phyloP scores from a whole-genome alignment of 2,888 invertebrate species.

The Pharmacophagus antenor region DNA sequence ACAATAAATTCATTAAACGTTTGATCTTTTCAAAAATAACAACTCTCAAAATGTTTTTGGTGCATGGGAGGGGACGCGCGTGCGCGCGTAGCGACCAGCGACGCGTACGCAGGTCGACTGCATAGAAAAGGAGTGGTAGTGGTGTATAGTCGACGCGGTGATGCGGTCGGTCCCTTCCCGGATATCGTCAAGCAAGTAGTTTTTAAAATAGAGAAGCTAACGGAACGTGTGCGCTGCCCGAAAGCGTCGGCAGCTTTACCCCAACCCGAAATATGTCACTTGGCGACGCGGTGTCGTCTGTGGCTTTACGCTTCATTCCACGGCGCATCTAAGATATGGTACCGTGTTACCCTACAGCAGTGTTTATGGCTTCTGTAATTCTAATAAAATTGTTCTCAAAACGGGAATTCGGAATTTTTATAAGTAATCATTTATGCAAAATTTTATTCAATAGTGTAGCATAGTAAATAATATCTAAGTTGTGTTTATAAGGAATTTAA shows the following conservation, averaged over 20 bases:
- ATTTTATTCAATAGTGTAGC: neutral
- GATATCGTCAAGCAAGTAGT: slow-evolving; percentile 75
- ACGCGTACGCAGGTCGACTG: slow-evolving; percentile 78
- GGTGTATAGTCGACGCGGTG: slow-evolving; percentile 40
- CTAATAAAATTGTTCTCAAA: neutral
- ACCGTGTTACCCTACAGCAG: neutral
- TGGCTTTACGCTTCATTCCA: slow-evolving; percentile 25
- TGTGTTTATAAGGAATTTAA: neutral
- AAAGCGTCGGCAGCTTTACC: slow-evolving; percentile 77
- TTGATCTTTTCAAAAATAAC: slow-evolving; percentile 51
- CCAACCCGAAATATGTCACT: slow-evolving; percentile 75
- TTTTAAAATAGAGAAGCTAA: slow-evolving; percentile 79
- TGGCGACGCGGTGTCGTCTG: slow-evolving; percentile 48
- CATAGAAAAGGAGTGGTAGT: slow-evolving; percentile 73
- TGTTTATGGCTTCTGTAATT: neutral
- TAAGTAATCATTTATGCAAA: neutral
- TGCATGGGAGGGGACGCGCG: slow-evolving; percentile 68
- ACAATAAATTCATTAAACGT: slow-evolving; percentile 52
- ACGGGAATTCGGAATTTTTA: neutral
- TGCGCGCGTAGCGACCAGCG: slow-evolving; percentile 71
- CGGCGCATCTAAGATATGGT: slow-evolving; percentile 12
- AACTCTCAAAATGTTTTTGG: slow-evolving; percentile 58
- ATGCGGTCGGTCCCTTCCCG: slow-evolving; percentile 66
- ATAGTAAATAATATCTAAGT: neutral
- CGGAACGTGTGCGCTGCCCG: slow-evolving; percentile 77